Conservation (phyloP, 2,113 vertebrate genomes). For the Dryoscopus gambensis region DNA sequence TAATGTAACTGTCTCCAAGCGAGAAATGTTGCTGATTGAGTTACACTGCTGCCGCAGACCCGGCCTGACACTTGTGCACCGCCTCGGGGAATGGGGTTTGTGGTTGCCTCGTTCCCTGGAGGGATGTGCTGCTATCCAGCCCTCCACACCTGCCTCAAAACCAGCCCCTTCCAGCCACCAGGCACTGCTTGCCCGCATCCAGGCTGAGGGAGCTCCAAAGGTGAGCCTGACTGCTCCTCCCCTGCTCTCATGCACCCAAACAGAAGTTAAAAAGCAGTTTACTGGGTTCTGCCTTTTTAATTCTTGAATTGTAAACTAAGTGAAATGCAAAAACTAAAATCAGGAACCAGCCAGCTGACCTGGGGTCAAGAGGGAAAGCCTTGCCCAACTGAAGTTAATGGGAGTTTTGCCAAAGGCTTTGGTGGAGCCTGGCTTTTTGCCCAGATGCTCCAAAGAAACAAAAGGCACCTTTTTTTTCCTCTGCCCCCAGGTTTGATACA, state of each 20-base stretch:
- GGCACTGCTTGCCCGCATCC: neutral
- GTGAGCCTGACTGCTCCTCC: neutral
- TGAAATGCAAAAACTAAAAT: neutral
- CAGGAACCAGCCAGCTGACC: neutral
- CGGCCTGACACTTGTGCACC: neutral
- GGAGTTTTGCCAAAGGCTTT: neutral
- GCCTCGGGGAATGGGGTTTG: neutral
- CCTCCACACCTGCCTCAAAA: neutral
- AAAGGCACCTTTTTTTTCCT: neutral
- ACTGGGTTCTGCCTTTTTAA: neutral
- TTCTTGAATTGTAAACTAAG: neutral
- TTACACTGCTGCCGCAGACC: fast-evolving
- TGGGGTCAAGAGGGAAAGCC: neutral
- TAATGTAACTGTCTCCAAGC: neutral
- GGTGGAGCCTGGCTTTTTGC: neutral
- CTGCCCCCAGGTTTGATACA: neutral
- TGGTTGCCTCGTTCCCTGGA: neutral
- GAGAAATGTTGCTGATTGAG: neutral
- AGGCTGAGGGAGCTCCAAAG: neutral
- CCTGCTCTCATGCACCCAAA: neutral
- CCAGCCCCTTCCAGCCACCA: neutral
- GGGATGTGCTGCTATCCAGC: neutral
- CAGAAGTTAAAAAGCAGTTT: neutral
- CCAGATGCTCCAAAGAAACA: neutral
- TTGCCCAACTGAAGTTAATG: neutral